Evolutionary conservation across 2,113 vertebrate species (phyloP).

Genomic region (Bos indicus): DNA sequence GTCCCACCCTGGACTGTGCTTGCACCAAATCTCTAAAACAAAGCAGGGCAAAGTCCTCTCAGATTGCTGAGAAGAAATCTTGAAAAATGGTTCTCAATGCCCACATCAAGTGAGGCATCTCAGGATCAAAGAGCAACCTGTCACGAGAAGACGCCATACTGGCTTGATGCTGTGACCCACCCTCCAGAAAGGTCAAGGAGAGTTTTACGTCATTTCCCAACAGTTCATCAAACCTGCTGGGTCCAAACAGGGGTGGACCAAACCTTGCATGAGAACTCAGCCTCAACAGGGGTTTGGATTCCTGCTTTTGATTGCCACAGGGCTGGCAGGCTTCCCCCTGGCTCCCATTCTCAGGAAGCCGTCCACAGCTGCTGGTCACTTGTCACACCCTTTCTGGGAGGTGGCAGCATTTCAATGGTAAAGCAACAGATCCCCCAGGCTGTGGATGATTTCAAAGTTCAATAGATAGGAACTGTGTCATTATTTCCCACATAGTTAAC

Average conservation of each 20-base stretch:
- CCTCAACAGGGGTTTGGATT: neutral
- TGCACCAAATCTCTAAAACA: conserved; percentile 8
- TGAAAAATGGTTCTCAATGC: conserved; percentile 8
- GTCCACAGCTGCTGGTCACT: conserved; percentile 20
- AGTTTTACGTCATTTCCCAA: conserved; percentile 57
- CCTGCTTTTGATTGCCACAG: conserved; percentile 32
- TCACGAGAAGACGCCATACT: neutral
- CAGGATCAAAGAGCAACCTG: neutral
- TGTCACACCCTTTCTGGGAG: neutral
- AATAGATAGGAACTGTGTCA: neutral
- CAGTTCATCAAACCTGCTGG: conserved; percentile 4
- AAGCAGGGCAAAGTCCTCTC: neutral
- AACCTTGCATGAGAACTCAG: conserved; percentile 28
- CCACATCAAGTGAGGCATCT: neutral
- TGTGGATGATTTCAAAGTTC: neutral
- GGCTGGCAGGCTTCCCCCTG: conserved; percentile 44
- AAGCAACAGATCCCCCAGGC: neutral
- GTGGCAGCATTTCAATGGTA: neutral
- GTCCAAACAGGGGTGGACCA: neutral
- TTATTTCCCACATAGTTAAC: neutral
- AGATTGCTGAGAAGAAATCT: neutral
- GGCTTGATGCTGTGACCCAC: neutral
- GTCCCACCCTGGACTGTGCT: neutral
- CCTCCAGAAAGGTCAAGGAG: neutral
- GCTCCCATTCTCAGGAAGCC: conserved; percentile 43